These are phyloP conservation scores for Ambastaia sidthimunki DNA, from an alignment of 2,797 vertebrate species.

Conservation along the genomic window DNA sequence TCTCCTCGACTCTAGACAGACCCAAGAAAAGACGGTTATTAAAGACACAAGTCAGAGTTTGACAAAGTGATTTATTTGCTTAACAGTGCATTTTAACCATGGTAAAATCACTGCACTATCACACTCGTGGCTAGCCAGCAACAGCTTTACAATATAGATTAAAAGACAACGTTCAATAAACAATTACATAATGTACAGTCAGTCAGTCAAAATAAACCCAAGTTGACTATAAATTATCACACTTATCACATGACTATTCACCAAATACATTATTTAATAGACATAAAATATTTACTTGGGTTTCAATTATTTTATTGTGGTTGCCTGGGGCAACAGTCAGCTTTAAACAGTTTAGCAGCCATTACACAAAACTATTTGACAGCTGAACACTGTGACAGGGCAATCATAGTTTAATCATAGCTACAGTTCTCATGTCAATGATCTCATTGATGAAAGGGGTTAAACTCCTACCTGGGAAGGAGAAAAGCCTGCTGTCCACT, in stretches of 20 bases:
- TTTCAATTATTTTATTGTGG: not conserved
- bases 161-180: no score
- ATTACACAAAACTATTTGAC: not conserved
- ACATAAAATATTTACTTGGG: no score
- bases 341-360: no score
- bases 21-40: not conserved
- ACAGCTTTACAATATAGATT: no score
- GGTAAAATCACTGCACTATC: no score
- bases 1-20: slow-evolving; percentile 88
- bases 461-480: slow-evolving; percentile 87
- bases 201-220: no score
- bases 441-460: not conserved
- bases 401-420: not conserved
- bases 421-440: not conserved
- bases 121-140: no score
- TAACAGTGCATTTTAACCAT: not conserved
- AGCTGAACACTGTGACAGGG: not conserved
- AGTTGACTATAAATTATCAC: no score
- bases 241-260: no score
- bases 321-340: not conserved
- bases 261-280: no score
- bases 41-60: not conserved
- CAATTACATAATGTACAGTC: no score
- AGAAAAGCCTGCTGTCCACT: slow-evolving; percentile 96
- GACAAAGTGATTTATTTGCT: not conserved